Evolutionary conservation across 1,140 invertebrate species (phyloP), one percentile per base, ranked within the genome.

Genomic region (Oncopeltus fasciatus): DNA sequence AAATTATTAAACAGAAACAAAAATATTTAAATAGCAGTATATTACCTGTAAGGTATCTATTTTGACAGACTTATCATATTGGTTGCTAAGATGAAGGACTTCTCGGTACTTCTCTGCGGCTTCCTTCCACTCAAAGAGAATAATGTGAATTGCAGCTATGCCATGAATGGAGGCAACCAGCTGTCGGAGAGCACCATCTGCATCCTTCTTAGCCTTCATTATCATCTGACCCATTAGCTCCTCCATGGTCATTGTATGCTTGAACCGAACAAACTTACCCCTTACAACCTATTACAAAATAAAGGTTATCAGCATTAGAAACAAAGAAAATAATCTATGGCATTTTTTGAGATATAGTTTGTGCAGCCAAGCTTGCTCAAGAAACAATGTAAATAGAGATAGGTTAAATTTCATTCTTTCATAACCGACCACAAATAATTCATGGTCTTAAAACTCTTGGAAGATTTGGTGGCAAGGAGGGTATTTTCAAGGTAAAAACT

Each of bases 131-230:
- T 84, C 67, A 49, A 78, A 67, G 27, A 75, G 68, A 28, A 87
- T 77, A n/a, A 85, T 77, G 67, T 80, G 69, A 18, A 86, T 69
- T 5, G 78, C 84, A 20, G 85, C 85, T 57, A 81, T 69, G 69
- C 81, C 85, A 74, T 89, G 88, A 28, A 85, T 71, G 24, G 81
- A 74, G 12, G 81, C 76, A 9, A 87, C 78, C 63, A 83, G 71
- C 3, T 77, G 69, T 53, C 87, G 73, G 61, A 89, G 76, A 63
- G 78, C 74, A 58, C 84, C 81, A 70, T 86, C 83, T 69, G 81
- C 80, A 67, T 88, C 82, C 12, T 72, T 63, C 60, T 77, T 77
- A 14, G 82, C 81, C 68, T 81, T 84, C 53, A 80, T 77, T 46
- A 84, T 83, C 18, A 90, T 72, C 51, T 81, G 78, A 8, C 77